phyloP scores from a whole-genome alignment of 2,113 vertebrate genomes.

The Istiophorus platypterus region DNA sequence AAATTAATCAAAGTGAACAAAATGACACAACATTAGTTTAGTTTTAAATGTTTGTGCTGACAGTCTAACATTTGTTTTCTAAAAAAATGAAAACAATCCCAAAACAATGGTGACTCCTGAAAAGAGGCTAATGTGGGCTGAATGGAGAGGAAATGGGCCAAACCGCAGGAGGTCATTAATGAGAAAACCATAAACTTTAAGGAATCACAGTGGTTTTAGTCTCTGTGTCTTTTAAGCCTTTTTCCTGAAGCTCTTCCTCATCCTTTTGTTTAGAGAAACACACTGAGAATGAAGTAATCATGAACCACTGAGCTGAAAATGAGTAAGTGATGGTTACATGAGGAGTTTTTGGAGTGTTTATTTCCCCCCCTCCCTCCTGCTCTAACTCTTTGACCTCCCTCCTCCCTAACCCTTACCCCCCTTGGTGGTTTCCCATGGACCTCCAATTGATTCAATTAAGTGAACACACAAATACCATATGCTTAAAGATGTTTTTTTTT shows the following conservation, averaged over 20 bases:
- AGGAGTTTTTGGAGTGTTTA: slow-evolving; percentile 54
- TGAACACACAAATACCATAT: slow-evolving; percentile 80
- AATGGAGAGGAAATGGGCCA: slow-evolving; percentile 78
- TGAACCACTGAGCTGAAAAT: slow-evolving; percentile 62
- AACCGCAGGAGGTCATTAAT: slow-evolving; percentile 78
- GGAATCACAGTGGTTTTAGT: slow-evolving; percentile 44
- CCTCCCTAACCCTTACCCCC: slow-evolving; percentile 76
- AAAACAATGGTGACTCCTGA: slow-evolving; percentile 68
- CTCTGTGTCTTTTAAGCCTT: slow-evolving; percentile 41
- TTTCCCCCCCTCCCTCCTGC: slow-evolving; percentile 42
- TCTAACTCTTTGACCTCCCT: slow-evolving; percentile 78
- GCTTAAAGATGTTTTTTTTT: slow-evolving; percentile 70
- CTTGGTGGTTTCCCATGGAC: slow-evolving; percentile 80
- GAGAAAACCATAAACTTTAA: slow-evolving; percentile 73
- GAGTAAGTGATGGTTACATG: slow-evolving; percentile 58
- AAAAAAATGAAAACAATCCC: slow-evolving; percentile 60
- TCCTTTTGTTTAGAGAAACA: slow-evolving; percentile 41
- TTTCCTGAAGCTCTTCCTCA: slow-evolving; percentile 33
- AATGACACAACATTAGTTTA: background rate
- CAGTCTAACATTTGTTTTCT: slow-evolving; percentile 34
- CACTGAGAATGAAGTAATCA: slow-evolving; percentile 51
- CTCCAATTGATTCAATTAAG: slow-evolving; percentile 83
- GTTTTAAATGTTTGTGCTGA: slow-evolving; percentile 32
- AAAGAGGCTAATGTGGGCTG: slow-evolving; percentile 74
- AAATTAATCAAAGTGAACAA: background rate